These are phyloP conservation scores for Mormoops blainvillei DNA, from an alignment of 2,113 vertebrate genomes.

Conservation along the genomic window DNA sequence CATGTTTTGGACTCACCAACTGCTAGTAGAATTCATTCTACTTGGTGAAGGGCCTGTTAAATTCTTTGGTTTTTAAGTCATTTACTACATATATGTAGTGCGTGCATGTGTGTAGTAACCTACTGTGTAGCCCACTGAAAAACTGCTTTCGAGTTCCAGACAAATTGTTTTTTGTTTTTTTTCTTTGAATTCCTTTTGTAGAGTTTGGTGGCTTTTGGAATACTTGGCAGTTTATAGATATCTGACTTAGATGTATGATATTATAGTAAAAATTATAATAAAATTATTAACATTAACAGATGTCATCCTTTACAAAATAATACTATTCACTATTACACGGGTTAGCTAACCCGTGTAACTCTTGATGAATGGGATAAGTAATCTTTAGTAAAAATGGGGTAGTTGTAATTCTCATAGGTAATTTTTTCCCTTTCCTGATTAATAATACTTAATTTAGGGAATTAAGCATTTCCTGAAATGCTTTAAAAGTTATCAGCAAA, in stretches of 20 bases:
- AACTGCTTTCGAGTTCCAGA: neutral
- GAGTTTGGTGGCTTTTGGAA: neutral
- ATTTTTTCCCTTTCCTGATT: neutral
- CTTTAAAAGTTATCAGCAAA: neutral
- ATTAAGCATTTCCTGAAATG: neutral
- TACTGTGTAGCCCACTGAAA: neutral
- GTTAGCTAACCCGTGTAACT: neutral
- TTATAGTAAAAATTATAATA: neutral
- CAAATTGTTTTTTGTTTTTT: too few species aligned
- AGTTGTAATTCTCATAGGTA: neutral
- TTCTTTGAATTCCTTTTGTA: neutral
- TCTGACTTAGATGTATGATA: neutral
- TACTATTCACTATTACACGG: neutral
- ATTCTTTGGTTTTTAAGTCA: neutral
- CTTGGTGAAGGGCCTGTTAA: neutral
- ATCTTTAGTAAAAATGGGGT: neutral
- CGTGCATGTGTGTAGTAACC: neutral
- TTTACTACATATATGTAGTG: neutral
- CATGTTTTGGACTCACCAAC: neutral
- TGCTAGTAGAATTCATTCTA: neutral
- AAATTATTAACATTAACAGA: neutral
- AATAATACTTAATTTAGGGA: neutral
- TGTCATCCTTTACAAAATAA: neutral
- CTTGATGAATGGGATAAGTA: neutral
- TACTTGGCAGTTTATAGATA: neutral